Evolutionary conservation across 1,140 invertebrate species (phyloP), one percentile per base, ranked within the genome.

Genomic region (Probaryconus sp.): DNA sequence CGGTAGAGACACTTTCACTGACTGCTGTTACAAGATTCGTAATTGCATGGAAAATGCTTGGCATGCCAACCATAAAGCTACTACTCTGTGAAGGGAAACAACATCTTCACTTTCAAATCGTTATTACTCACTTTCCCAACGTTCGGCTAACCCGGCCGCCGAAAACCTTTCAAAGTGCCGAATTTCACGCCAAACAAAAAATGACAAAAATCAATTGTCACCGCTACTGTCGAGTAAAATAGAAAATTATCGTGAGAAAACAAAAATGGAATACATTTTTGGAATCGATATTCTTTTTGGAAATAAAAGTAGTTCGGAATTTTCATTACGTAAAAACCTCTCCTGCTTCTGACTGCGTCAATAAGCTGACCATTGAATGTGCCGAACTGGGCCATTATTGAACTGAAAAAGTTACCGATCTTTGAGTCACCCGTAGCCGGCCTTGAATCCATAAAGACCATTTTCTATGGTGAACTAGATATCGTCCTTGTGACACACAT

Each of bases 241-340:
- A 24, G 18, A 58, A 79, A 76, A 78, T 80, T 80, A 78, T 67
- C 33, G 67, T n/a, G n/a, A n/a, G n/a, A n/a, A n/a, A n/a, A n/a
- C n/a, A n/a, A n/a, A n/a, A n/a, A n/a, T n/a, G n/a, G n/a, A n/a
- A n/a, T n/a, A n/a, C n/a, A n/a, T n/a, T n/a, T n/a, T n/a, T n/a
- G n/a, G n/a, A n/a, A n/a, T n/a, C n/a, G n/a, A n/a, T n/a, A n/a
- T n/a, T n/a, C n/a, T n/a, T n/a, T n/a, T n/a, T n/a, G n/a, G n/a
- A n/a, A n/a, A n/a, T n/a, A n/a, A n/a, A n/a, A n/a, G n/a, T n/a
- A n/a, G n/a, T n/a, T n/a, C n/a, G n/a, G n/a, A n/a, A n/a, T n/a
- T n/a, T n/a, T n/a, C n/a, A n/a, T n/a, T n/a, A n/a, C n/a, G n/a
- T n/a, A n/a, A n/a, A n/a, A n/a, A n/a, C n/a, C n/a, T n/a, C n/a